Conservation (phyloP, 2,797 vertebrate species). For the Paguma larvata region DNA sequence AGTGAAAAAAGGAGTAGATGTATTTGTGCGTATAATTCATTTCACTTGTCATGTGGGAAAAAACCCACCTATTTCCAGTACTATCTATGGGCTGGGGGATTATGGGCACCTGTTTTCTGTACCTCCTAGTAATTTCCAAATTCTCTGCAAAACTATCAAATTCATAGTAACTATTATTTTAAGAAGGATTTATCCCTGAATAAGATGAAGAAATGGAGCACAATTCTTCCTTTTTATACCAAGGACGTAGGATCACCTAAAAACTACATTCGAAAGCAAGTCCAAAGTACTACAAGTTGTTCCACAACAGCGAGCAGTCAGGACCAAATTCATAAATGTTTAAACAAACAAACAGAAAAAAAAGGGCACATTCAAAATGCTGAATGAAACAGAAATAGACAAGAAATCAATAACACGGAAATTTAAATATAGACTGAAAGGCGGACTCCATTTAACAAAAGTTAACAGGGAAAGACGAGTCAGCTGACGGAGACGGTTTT, state of each 20-base stretch:
- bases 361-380: not conserved
- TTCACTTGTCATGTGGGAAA: not conserved
- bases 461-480: not conserved
- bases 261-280: constrained; percentile 45
- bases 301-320: constrained; percentile 31
- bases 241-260: not conserved
- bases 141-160: not conserved
- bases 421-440: not conserved
- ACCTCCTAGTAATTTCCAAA: constrained; percentile 6
- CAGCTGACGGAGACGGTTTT: not conserved
- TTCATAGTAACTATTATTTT: constrained; percentile 23
- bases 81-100: not conserved
- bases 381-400: constrained; percentile 36
- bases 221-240: not conserved
- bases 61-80: not conserved
- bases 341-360: not conserved
- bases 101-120: not conserved
- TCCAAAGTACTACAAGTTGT: constrained; percentile 14
- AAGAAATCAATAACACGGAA: constrained; percentile 2
- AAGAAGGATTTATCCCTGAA: constrained; percentile 20
- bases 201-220: not conserved
- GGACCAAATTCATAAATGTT: constrained; percentile 34
- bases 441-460: not conserved
- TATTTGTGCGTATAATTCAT: not conserved
- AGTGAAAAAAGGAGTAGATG: constrained; percentile 22